phyloP scores from a whole-genome alignment of 2,113 vertebrate species.

The Nettapus auritus region DNA sequence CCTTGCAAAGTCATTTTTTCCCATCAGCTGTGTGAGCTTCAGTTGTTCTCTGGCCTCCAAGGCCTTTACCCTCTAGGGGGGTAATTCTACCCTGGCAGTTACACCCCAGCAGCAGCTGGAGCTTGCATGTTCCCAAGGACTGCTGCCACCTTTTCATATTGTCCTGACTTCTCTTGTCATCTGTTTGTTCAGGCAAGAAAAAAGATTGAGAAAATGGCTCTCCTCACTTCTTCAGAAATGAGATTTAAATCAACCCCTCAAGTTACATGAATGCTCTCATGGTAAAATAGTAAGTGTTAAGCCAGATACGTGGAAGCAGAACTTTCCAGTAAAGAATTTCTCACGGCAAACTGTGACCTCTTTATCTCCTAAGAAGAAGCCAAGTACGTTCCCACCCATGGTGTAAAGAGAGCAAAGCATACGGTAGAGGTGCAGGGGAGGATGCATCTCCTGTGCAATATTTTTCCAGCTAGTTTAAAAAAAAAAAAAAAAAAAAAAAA shows the following conservation, averaged over 20 bases:
- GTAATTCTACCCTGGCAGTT: background rate
- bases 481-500: background rate
- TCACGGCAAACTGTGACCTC: background rate
- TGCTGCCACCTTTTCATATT: background rate
- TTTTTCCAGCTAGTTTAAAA: background rate
- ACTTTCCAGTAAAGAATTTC: background rate
- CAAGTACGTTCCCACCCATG: background rate
- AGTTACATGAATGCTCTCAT: background rate
- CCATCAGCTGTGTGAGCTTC: background rate
- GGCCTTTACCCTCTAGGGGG: background rate
- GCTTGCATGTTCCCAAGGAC: background rate
- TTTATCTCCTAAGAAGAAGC: background rate
- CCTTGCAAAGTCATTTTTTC: conserved; percentile 7
- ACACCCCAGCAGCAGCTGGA: background rate
- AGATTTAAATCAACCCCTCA: background rate
- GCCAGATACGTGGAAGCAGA: conserved; percentile 1
- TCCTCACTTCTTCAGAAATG: background rate
- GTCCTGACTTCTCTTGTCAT: background rate
- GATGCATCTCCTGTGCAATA: background rate
- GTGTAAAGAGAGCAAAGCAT: background rate
- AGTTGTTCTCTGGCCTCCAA: background rate
- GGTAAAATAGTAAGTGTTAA: background rate
- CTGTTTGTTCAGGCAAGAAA: background rate
- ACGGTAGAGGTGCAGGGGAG: background rate
- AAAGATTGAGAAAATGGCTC: background rate